These are phyloP conservation scores for Vidua macroura DNA, from an alignment of 2,113 vertebrate genomes.

Conservation along the genomic window DNA sequence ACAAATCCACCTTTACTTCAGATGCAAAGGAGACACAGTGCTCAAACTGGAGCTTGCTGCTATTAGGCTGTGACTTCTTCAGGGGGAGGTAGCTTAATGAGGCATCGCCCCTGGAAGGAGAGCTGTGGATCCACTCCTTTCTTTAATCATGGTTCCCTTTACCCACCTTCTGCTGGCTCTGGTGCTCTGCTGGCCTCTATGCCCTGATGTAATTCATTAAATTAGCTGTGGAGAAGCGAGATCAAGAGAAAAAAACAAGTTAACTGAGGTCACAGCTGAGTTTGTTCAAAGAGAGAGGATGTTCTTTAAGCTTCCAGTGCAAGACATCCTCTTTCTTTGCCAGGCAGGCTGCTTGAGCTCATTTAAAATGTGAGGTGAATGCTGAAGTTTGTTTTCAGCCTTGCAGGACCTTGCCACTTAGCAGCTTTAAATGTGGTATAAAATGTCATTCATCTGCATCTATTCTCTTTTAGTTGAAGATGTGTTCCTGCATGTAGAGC, in stretches of 20 bases:
- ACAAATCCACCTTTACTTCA: not conserved
- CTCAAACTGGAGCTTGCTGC: not conserved
- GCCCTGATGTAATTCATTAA: not conserved
- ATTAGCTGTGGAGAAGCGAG: not conserved
- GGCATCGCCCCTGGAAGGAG: not conserved
- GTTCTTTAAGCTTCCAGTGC: not conserved
- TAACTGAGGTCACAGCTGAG: not conserved
- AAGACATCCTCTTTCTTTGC: rapidly evolving
- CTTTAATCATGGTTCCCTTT: not conserved
- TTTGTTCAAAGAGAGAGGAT: not conserved
- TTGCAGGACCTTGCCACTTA: not conserved
- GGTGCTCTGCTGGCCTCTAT: not conserved
- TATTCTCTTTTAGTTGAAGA: not conserved
- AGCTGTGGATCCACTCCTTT: not conserved
- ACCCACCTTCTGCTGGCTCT: not conserved
- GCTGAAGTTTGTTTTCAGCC: not conserved
- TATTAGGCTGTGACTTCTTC: not conserved
- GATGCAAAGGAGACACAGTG: not conserved
- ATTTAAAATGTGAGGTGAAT: not conserved
- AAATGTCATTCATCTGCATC: not conserved
- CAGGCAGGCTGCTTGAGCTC: not conserved
- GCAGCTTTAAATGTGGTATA: not conserved
- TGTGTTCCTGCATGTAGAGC: not conserved
- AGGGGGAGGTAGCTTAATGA: not conserved
- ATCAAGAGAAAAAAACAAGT: not conserved